Percentiles rank a stretch among this genome's conserved stretches.
These are phyloP conservation scores for Eurytoma adleriae DNA, from an alignment of 2,888 invertebrate genomes.

Conservation along the genomic window DNA sequence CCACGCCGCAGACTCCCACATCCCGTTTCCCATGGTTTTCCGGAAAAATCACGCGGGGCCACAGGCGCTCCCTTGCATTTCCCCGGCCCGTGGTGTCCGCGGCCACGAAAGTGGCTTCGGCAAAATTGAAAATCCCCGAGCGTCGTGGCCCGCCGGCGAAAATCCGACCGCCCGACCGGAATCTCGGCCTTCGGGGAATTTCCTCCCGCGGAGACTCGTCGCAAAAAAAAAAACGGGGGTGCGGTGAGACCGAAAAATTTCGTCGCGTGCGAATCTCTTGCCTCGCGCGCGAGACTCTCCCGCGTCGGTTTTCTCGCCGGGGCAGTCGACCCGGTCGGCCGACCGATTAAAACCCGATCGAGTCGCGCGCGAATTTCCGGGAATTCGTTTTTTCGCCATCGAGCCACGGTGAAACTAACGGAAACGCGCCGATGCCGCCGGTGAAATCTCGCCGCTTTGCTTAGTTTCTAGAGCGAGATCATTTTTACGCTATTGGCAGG, in stretches of 20 bases:
- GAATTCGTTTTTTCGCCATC: too few relatives aligned
- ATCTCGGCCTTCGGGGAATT: conserved; percentile 44
- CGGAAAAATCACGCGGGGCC: not conserved
- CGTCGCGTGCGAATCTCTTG: not conserved
- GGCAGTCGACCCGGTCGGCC: too few relatives aligned
- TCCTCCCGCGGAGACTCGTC: not conserved
- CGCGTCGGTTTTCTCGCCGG: too few relatives aligned
- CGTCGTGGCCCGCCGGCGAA: conserved; percentile 13
- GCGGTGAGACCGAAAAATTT: conserved; percentile 32
- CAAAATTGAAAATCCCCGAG: conserved; percentile 48
- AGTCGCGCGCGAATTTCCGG: too few relatives aligned
- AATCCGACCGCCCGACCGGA: conserved; percentile 19
- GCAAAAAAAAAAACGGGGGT: not conserved
- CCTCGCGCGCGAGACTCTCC: not conserved
- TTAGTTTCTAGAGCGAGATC: too few relatives aligned
- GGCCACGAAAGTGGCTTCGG: conserved; percentile 5
- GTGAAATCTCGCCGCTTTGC: too few relatives aligned
- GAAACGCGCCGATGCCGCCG: too few relatives aligned
- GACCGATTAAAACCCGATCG: too few relatives aligned
- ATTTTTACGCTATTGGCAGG: too few relatives aligned
- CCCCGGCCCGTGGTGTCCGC: not conserved
- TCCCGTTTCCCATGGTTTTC: not conserved
- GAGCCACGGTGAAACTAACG: too few relatives aligned
- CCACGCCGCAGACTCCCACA: too few relatives aligned
- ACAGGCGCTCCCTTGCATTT: not conserved